Conservation (phyloP, 2,113 vertebrate species). For the Thamnaconus septentrionalis region DNA sequence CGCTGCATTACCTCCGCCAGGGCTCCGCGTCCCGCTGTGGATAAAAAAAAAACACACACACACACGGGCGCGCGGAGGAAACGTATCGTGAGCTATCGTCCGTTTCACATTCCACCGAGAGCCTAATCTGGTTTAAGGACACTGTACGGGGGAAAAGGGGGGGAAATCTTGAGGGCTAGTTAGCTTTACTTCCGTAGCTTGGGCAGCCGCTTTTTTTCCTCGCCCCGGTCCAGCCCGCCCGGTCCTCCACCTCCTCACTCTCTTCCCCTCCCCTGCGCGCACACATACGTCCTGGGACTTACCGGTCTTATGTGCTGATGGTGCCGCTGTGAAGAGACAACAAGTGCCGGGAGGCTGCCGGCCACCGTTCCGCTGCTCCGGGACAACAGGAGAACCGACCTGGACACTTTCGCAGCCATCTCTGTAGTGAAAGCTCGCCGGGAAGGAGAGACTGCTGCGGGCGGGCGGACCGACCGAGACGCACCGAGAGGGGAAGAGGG, state of each 20-base stretch:
- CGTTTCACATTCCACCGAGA: constrained; percentile 22
- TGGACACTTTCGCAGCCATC: constrained; percentile 84
- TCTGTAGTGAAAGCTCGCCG: constrained; percentile 74
- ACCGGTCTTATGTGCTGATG: constrained; percentile 77
- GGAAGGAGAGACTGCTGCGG: constrained; percentile 79
- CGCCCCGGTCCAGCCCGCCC: constrained; percentile 53
- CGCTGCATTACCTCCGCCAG: constrained; percentile 60
- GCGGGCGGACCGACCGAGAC: constrained; percentile 78
- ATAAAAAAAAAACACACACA: constrained; percentile 29
- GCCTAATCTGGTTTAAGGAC: constrained; percentile 14
- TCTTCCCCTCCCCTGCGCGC: constrained; percentile 9
- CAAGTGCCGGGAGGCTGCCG: constrained; percentile 74
- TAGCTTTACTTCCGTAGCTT: constrained; percentile 77
- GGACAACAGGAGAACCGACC: constrained; percentile 79
- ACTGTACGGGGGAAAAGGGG: constrained; percentile 21
- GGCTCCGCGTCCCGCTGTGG: constrained; percentile 50
- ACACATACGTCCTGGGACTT: constrained; percentile 67
- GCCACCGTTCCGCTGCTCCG: constrained; percentile 75
- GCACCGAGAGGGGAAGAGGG: constrained; percentile 67
- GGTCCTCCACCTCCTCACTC: constrained; percentile 23
- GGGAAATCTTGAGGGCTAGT: constrained; percentile 56
- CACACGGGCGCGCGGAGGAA: constrained; percentile 6
- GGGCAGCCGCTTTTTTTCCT: constrained; percentile 27
- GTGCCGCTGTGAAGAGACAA: constrained; percentile 74
- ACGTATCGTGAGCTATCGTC: constrained; percentile 22